Evolutionary conservation across 2,113 vertebrate species (phyloP).

Genomic region (Naja naja): DNA sequence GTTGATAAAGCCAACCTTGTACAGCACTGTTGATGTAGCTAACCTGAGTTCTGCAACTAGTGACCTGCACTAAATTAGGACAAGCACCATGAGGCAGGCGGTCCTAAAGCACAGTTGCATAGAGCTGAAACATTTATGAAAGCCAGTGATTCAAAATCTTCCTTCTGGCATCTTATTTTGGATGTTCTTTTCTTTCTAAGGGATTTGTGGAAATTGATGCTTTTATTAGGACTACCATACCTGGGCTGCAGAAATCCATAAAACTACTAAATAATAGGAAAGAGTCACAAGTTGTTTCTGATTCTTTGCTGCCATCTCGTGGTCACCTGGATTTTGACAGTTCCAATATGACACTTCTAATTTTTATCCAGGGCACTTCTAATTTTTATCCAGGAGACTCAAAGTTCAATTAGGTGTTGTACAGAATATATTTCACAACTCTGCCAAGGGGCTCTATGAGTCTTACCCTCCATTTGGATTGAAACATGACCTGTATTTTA

Average conservation of each 20-base stretch:
- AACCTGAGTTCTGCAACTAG: constrained; percentile 1
- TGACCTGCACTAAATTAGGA: constrained; percentile 1
- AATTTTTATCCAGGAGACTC: background rate
- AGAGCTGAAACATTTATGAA: background rate
- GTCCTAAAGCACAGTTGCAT: too few relatives aligned
- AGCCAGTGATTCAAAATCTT: background rate
- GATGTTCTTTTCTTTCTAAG: background rate
- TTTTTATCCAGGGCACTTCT: background rate
- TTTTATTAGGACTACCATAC: background rate
- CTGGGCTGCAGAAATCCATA: background rate
- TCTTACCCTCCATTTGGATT: background rate
- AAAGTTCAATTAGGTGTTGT: background rate
- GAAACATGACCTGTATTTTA: background rate
- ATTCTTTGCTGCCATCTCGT: background rate
- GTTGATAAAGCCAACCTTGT: constrained; percentile 2
- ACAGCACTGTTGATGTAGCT: constrained; percentile 6
- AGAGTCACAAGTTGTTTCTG: background rate
- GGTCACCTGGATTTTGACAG: background rate
- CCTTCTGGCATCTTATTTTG: background rate
- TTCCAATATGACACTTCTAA: background rate
- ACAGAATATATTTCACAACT: background rate
- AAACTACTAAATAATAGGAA: background rate
- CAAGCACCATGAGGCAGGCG: background rate
- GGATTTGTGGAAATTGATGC: background rate
- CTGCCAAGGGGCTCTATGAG: background rate